These are phyloP conservation scores for Punctoribates punctum DNA, from an alignment of 2,888 invertebrate genomes.

Conservation along the genomic window DNA sequence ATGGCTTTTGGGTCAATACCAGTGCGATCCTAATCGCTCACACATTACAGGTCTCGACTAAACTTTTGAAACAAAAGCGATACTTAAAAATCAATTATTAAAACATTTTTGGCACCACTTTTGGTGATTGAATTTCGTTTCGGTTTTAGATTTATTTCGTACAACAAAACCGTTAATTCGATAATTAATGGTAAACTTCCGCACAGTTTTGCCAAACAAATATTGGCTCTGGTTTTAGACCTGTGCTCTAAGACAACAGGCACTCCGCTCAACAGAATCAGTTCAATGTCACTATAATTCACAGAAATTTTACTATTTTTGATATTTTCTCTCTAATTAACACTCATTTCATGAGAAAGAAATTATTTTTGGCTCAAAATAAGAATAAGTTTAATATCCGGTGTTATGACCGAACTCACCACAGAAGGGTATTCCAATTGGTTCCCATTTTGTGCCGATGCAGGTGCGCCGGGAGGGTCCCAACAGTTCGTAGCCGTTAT, in stretches of 20 bases:
- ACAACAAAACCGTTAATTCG: background rate
- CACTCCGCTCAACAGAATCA: conserved; percentile 18
- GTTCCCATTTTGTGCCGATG: conserved; percentile 70
- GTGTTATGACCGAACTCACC: conserved; percentile 63
- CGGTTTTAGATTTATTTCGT: background rate
- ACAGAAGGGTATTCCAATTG: conserved; percentile 88
- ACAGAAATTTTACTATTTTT: background rate
- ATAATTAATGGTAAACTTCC: conserved; percentile 17
- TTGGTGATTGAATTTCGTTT: background rate
- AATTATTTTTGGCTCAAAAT: background rate
- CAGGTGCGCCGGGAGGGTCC: conserved; percentile 78
- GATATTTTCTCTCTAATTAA: background rate
- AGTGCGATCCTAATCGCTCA: conserved; percentile 22
- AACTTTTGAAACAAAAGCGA: background rate
- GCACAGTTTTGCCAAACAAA: background rate
- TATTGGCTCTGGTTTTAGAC: background rate
- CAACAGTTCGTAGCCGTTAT: conserved; percentile 82
- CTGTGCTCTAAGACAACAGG: background rate
- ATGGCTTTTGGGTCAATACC: conserved; percentile 36
- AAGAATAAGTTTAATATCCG: background rate
- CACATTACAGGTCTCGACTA: background rate
- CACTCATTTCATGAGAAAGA: background rate
- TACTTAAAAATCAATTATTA: background rate
- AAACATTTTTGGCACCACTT: background rate
- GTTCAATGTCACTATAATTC: conserved; percentile 5